A percentile compares a stretch with the other conserved stretches of the same genome.
Conservation (phyloP, 1,140 invertebrate genomes). For the Brachionus calyciflorus region DNA sequence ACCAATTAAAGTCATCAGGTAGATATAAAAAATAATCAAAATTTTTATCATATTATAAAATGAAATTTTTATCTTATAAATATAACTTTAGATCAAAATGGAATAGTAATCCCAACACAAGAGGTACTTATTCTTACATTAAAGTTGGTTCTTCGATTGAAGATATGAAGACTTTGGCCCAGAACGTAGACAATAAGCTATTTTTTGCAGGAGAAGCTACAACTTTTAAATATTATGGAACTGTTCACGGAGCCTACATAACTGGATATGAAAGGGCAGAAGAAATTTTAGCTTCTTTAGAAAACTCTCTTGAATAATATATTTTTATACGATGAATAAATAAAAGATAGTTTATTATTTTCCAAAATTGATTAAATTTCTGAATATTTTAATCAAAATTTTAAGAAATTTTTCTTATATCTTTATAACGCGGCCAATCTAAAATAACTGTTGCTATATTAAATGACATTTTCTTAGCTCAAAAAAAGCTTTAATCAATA, state of each 20-base stretch:
- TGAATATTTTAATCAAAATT: too few species aligned
- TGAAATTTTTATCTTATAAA: not conserved
- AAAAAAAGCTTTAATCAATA: too few species aligned
- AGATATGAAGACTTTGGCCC: not conserved
- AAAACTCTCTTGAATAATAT: too few species aligned
- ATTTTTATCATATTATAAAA: too few species aligned
- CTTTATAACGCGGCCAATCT: too few species aligned
- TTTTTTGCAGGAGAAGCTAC: slow-evolving; percentile 93
- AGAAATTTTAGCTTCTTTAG: slow-evolving; percentile 4
- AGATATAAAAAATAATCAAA: not conserved
- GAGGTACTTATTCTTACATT: slow-evolving; percentile 16
- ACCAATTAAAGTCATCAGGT: slow-evolving; percentile 7
- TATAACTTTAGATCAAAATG: slow-evolving; percentile 43
- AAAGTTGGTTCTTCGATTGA: slow-evolving; percentile 48
- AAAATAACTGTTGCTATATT: too few species aligned
- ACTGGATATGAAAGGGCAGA: slow-evolving; percentile 74
- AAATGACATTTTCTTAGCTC: too few species aligned
- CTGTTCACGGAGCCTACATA: slow-evolving; percentile 85
- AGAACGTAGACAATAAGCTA: slow-evolving; percentile 67
- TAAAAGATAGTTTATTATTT: too few species aligned
- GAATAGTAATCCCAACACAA: not conserved
- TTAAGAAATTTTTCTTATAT: too few species aligned
- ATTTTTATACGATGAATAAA: too few species aligned
- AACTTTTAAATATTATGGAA: slow-evolving; percentile 86
- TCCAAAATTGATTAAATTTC: too few species aligned